Conservation (phyloP, 2,888 invertebrate genomes). For the Luperina testacea region DNA sequence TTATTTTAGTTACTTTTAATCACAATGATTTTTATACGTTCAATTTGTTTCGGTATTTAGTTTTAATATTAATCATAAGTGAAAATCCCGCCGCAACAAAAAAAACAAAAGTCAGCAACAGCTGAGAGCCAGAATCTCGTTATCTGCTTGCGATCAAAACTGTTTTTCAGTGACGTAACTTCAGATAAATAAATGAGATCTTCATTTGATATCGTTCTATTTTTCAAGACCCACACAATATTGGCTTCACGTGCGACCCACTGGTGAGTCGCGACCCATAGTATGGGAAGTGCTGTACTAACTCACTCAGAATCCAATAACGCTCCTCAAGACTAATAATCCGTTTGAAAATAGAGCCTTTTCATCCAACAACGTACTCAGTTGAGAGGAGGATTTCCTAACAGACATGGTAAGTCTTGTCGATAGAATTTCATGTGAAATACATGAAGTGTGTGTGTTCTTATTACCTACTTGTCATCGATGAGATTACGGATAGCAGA, state of each 20-base stretch:
- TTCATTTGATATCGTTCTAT: neutral
- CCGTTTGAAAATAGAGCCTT: neutral
- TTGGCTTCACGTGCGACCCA: too few species aligned
- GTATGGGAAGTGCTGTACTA: neutral
- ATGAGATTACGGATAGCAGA: constrained; percentile 35
- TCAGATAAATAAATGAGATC: neutral
- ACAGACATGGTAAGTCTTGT: constrained; percentile 26
- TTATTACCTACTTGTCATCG: constrained; percentile 43
- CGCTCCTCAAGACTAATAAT: neutral
- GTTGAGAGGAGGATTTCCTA: neutral
- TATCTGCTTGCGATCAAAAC: neutral
- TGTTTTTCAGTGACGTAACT: neutral
- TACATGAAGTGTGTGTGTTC: constrained; percentile 27
- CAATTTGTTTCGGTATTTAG: neutral
- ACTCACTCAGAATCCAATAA: neutral
- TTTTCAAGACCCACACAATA: too few species aligned
- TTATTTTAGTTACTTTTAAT: neutral
- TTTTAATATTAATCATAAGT: neutral
- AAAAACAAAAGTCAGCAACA: too few species aligned
- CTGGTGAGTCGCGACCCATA: too few species aligned
- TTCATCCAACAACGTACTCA: neutral
- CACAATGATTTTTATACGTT: neutral
- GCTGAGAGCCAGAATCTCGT: neutral
- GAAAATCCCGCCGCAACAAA: too few species aligned
- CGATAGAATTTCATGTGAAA: constrained; percentile 31